phyloP scores from a whole-genome alignment of 2,888 invertebrate species.

The Volucella inflata region DNA sequence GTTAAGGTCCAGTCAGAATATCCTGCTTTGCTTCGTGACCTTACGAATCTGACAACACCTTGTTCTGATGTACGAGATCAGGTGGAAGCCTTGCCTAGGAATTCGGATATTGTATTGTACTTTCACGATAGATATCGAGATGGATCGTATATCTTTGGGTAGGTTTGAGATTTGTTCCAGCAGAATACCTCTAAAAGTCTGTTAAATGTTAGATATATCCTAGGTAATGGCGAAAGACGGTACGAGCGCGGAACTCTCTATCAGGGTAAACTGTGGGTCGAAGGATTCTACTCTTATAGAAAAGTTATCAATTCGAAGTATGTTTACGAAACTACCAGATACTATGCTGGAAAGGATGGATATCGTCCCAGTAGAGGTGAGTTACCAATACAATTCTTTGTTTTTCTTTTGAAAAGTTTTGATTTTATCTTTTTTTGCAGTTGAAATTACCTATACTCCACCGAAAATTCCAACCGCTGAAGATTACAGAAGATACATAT shows the following conservation, averaged over 20 bases:
- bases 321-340: slow-evolving; percentile 28
- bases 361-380: slow-evolving; percentile 18
- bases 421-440: neutral
- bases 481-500: too few species aligned
- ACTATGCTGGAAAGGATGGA: slow-evolving; percentile 27
- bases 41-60: slow-evolving; percentile 10
- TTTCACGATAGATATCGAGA: slow-evolving; percentile 14
- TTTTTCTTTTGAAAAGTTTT: neutral
- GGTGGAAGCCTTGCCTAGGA: neutral
- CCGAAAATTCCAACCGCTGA: slow-evolving; percentile 17
- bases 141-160: slow-evolving; percentile 35
- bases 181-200: neutral
- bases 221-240: slow-evolving; percentile 17
- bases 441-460: slow-evolving; percentile 12
- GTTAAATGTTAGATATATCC: slow-evolving; percentile 1
- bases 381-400: neutral
- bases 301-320: slow-evolving; percentile 5
- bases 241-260: slow-evolving; percentile 16
- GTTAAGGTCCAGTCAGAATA: neutral
- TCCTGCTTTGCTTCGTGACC: neutral
- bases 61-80: slow-evolving; percentile 1
- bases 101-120: slow-evolving; percentile 6
- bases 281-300: slow-evolving; percentile 24
- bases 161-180: neutral
- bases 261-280: neutral